These are phyloP conservation scores for Probosciger aterrimus DNA, from an alignment of 2,113 vertebrate species.

Conservation along the genomic window DNA sequence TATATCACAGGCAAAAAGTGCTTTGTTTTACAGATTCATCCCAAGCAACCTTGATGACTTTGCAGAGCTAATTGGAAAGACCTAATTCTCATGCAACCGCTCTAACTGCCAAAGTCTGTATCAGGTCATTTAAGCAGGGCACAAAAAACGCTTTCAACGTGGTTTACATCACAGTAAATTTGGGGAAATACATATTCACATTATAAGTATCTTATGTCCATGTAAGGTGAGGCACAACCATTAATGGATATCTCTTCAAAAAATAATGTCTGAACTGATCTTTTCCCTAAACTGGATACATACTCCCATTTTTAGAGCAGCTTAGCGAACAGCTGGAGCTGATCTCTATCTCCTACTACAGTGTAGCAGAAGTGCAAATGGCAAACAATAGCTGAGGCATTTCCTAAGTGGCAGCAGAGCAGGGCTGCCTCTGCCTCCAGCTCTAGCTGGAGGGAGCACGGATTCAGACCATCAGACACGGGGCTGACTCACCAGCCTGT, in stretches of 20 bases:
- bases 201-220: neutral
- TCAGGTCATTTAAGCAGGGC: neutral
- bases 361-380: neutral
- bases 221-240: neutral
- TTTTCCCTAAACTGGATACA: neutral
- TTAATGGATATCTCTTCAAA: neutral
- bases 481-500: neutral
- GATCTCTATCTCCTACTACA: accelerated
- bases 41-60: neutral
- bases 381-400: neutral
- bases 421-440: neutral
- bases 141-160: neutral
- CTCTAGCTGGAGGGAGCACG: neutral
- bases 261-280: neutral
- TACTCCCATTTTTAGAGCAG: neutral
- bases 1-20: neutral
- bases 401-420: neutral
- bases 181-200: neutral
- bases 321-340: neutral
- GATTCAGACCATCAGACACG: neutral
- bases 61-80: neutral
- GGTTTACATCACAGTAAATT: neutral
- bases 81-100: neutral
- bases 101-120: neutral
- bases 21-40: neutral